Conservation (phyloP, 1,140 invertebrate species). For the Proctacanthus coquilletti region DNA sequence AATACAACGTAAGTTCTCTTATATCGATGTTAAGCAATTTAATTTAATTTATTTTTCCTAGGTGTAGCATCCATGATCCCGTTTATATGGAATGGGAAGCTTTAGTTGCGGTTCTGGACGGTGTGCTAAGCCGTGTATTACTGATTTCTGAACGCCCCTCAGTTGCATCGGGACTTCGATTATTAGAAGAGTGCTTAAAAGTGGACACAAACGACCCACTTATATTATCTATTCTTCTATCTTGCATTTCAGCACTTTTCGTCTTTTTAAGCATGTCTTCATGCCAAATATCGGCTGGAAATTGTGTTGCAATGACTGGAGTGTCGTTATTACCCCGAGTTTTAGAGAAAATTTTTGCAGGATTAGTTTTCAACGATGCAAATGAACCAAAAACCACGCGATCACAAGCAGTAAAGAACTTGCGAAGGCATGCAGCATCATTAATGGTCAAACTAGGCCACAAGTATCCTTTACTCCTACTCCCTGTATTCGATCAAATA, state of each 20-base stretch:
- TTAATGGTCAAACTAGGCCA: slow-evolving; percentile 77
- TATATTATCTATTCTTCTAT: slow-evolving; percentile 63
- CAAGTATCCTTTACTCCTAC: slow-evolving; percentile 64
- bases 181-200: slow-evolving; percentile 59
- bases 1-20: slow-evolving; percentile 28
- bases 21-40: slow-evolving; percentile 2
- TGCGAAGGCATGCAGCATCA: slow-evolving; percentile 74
- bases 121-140: slow-evolving; percentile 60
- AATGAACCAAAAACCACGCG: slow-evolving; percentile 36
- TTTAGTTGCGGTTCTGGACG: slow-evolving; percentile 50
- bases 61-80: slow-evolving; percentile 38
- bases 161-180: slow-evolving; percentile 46
- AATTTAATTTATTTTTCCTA: not conserved
- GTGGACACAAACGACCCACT: slow-evolving; percentile 60
- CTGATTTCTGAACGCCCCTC: slow-evolving; percentile 46
- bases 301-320: slow-evolving; percentile 47
- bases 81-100: slow-evolving; percentile 78
- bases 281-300: slow-evolving; percentile 48
- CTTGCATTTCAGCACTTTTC: slow-evolving; percentile 79
- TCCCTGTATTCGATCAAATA: slow-evolving; percentile 78
- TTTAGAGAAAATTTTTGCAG: slow-evolving; percentile 73
- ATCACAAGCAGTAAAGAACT: slow-evolving; percentile 62
- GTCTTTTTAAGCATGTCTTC: slow-evolving; percentile 77
- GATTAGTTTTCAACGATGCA: slow-evolving; percentile 53
- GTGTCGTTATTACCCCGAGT: slow-evolving; percentile 58